A percentile compares a stretch with the other conserved stretches of the same genome.
phyloP scores from a whole-genome alignment of 1,140 invertebrate genomes.

The Latrodectus geometricus region DNA sequence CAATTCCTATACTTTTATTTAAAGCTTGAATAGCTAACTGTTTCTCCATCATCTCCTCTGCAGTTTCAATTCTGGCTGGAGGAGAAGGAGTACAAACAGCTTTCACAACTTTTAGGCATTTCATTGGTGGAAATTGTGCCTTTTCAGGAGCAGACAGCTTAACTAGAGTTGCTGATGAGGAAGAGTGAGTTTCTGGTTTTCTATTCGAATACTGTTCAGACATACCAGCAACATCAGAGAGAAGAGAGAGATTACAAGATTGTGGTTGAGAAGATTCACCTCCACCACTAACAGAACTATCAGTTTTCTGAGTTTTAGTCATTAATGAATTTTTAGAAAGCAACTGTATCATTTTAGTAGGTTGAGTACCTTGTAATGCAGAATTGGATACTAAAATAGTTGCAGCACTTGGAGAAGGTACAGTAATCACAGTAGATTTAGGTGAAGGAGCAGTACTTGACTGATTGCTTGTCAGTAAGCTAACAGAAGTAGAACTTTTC shows the following conservation, averaged over 20 bases:
- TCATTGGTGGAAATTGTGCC: conserved; percentile 1
- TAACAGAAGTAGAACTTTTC: conserved; percentile 20
- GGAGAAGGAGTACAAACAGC: not conserved
- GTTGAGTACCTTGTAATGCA: not conserved
- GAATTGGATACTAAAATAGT: conserved; percentile 25
- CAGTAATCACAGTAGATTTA: conserved; percentile 32
- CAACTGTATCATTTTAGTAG: conserved; percentile 34
- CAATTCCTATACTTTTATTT: conserved; percentile 38
- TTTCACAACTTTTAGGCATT: conserved; percentile 27
- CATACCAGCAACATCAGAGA: conserved; percentile 46
- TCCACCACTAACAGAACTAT: not conserved
- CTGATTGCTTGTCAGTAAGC: conserved; percentile 8
- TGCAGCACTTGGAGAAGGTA: conserved; percentile 20
- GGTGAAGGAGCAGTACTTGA: not conserved
- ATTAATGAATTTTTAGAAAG: conserved; percentile 4
- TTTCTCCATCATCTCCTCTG: conserved; percentile 45
- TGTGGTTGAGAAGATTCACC: conserved; percentile 13
- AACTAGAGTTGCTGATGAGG: conserved; percentile 28
- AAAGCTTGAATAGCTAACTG: conserved; percentile 51
- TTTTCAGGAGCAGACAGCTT: conserved; percentile 20
- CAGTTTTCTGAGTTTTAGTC: not conserved
- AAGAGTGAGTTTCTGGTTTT: not conserved
- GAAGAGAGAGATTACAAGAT: conserved; percentile 36
- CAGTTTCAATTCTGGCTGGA: conserved; percentile 31
- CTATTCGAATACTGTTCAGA: not conserved